phyloP scores from a whole-genome alignment of 1,140 invertebrate species.

The Drosophila auraria region DNA sequence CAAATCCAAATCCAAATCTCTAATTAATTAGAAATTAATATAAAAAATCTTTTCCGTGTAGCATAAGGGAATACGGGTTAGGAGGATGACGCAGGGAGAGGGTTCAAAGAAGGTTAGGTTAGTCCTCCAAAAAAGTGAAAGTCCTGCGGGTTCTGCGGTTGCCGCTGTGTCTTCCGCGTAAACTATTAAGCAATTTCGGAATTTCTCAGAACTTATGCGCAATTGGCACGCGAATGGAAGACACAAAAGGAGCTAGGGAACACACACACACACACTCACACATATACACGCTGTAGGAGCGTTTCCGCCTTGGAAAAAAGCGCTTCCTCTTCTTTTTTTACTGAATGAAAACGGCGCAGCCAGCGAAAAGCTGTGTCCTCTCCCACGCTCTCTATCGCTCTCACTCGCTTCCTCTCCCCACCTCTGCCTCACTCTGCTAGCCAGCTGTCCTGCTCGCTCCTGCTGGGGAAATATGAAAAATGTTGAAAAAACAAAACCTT shows the following conservation, averaged over 20 bases:
- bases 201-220: slow-evolving; percentile 58
- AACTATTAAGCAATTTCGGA: slow-evolving; percentile 56
- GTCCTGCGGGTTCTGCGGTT: slow-evolving; percentile 49
- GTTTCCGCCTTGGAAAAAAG: slow-evolving; percentile 61
- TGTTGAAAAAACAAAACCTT: slow-evolving; percentile 79
- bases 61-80: no score
- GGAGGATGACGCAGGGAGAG: no score
- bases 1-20: no score
- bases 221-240: slow-evolving; percentile 66
- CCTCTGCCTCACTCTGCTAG: slow-evolving; percentile 1
- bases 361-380: slow-evolving; percentile 41
- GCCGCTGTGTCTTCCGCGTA: slow-evolving; percentile 15
- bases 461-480: slow-evolving; percentile 49
- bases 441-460: slow-evolving; percentile 17
- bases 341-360: slow-evolving; percentile 64
- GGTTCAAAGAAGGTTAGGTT: slow-evolving; percentile 35
- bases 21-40: no score
- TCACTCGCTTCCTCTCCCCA: slow-evolving; percentile 19
- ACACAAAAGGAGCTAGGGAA: slow-evolving; percentile 25
- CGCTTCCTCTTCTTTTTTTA: slow-evolving; percentile 56
- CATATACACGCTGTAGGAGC: slow-evolving; percentile 32
- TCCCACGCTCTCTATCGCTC: slow-evolving; percentile 21
- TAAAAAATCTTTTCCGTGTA: slow-evolving; percentile 1
- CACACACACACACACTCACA: slow-evolving; percentile 13
- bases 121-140: slow-evolving; percentile 48